A percentile compares a stretch with the other conserved stretches of the same genome.
These are phyloP conservation scores for Eclectus roratus DNA, from an alignment of 2,113 vertebrate species.

Conservation along the genomic window DNA sequence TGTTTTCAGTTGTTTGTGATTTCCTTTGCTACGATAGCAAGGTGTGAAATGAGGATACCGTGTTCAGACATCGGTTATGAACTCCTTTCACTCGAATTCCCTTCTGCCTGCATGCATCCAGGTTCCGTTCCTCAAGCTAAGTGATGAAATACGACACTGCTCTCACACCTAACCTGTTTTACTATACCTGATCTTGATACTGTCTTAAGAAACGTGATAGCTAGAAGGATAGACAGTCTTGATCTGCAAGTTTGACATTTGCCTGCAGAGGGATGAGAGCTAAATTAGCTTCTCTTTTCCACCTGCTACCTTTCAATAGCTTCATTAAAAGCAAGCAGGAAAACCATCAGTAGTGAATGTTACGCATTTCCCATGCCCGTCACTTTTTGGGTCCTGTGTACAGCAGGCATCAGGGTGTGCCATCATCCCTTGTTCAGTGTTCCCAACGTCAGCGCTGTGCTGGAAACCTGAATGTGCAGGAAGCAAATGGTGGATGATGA, in stretches of 20 bases:
- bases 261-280: background rate
- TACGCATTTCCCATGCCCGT: background rate
- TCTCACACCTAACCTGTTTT: background rate
- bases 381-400: background rate
- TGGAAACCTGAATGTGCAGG: background rate
- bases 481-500: background rate
- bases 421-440: accelerated
- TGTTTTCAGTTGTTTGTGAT: background rate
- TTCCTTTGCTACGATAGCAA: background rate
- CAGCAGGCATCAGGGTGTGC: background rate
- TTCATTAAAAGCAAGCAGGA: background rate
- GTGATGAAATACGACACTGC: accelerated
- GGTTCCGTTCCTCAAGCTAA: background rate
- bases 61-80: accelerated
- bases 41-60: background rate
- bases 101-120: background rate
- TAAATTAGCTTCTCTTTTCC: background rate
- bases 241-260: background rate
- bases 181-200: background rate
- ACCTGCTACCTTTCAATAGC: background rate
- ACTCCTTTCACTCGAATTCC: background rate
- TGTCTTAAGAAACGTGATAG: background rate
- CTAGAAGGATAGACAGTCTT: background rate
- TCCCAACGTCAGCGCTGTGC: background rate
- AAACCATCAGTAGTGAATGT: background rate